Conservation (phyloP, 30 jellyfish, hydroid and myxozoan species). For the Turritopsis rubra region DNA sequence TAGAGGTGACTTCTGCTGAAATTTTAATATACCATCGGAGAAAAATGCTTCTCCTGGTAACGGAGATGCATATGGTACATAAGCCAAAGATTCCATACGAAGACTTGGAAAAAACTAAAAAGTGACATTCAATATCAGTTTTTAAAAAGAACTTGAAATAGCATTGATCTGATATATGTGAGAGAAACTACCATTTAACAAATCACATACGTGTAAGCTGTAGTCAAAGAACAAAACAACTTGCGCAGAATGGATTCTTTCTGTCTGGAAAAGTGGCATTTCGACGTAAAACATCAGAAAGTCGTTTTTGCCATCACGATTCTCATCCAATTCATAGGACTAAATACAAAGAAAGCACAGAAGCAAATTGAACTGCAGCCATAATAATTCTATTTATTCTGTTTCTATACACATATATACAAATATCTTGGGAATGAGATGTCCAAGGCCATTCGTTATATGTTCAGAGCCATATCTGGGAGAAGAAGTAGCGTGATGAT, state of each 20-base stretch:
- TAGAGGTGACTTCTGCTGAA: conserved; percentile 53
- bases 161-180: too few species aligned
- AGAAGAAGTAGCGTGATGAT: too few species aligned
- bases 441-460: too few species aligned
- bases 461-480: too few species aligned
- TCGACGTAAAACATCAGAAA: conserved; percentile 50
- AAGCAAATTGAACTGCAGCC: background rate
- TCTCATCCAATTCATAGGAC: conserved; percentile 75
- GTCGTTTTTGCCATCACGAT: conserved; percentile 83
- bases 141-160: too few species aligned
- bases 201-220: conserved; percentile 68
- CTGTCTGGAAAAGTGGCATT: conserved; percentile 55
- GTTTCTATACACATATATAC: too few species aligned
- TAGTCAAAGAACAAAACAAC: conserved; percentile 64
- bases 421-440: too few species aligned
- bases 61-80: conserved; percentile 46
- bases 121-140: too few species aligned
- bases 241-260: conserved; percentile 52
- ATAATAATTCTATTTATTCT: too few species aligned
- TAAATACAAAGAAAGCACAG: background rate
- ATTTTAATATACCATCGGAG: conserved; percentile 54
- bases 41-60: conserved; percentile 63
- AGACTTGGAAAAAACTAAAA: conserved; percentile 55
- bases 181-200: too few species aligned
- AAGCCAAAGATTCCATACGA: conserved; percentile 81